Evolutionary conservation across 2,797 vertebrate species (phyloP), one percentile per base, ranked within the genome.

Genomic region (Fistularia commersonii): DNA sequence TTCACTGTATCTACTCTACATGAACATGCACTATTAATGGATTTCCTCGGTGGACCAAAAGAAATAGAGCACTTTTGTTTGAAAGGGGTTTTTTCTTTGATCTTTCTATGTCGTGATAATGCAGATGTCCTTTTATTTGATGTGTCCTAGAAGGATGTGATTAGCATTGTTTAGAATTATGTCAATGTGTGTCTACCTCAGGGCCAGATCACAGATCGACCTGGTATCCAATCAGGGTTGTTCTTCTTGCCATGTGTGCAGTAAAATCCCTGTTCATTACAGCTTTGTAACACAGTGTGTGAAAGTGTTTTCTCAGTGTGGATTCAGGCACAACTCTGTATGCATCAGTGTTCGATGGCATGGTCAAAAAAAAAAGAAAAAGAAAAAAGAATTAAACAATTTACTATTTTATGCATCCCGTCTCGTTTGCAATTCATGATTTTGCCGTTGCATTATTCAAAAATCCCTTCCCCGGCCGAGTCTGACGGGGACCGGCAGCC

Each of bases 141-240:
- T 79, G 86, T 89, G 85, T 87, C 82, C 85, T 86, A 86, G 74
- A 84, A 84, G 80, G 83, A 83, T 86, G 84, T 85, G 78, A 86
- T 85, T 83, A 81, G 89, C 80, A 84, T 84, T 78, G 84, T 91
- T 89, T 52, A 86, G 89, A 83, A 87, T 95, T 93, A 90, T 94
- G 92, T 93, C 93, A 92, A 91, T 90, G 95, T 98, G 94, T 90
- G 95, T 98, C 96, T 99, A 99, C 97, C 97, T 99, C 97, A 99
- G 95, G 95, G 90, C 95, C 95, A 95, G 90, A 91, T 92, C 89
- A 91, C 92, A 92, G 91, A 89, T 89, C 90, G 89, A 91, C 84
- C 91, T 93, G 95, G 95, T 94, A 89, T 95, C 94, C 91, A 89
- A 87, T 93, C 90, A 90, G 90, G 91, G 80, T 91, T 88, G 87